Conservation (phyloP, 2,113 vertebrate genomes). For the Typhlomys cinereus region DNA sequence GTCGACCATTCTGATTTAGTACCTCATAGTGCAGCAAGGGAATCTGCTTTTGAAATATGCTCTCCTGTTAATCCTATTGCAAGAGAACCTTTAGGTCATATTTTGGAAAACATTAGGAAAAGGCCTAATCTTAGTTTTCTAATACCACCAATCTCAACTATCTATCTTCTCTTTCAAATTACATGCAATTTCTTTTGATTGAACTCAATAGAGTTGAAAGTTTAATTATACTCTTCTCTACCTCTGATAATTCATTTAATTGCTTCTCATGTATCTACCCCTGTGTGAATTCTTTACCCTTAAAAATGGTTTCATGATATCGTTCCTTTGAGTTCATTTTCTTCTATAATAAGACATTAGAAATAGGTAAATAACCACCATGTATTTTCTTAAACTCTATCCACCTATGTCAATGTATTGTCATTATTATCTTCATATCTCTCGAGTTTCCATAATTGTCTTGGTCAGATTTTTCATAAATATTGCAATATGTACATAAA, state of each 20-base stretch:
- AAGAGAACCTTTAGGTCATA: not conserved
- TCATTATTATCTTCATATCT: constrained; percentile 17
- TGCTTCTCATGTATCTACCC: not conserved
- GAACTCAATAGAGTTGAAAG: not conserved
- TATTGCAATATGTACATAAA: too few species aligned
- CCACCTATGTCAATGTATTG: not conserved
- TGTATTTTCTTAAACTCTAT: not conserved
- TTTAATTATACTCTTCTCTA: not conserved
- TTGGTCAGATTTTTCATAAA: not conserved
- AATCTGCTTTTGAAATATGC: not conserved
- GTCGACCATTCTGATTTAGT: not conserved
- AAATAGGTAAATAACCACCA: not conserved
- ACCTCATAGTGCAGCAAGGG: not conserved
- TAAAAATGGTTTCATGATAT: not conserved
- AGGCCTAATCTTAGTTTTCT: not conserved
- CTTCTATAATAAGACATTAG: not conserved
- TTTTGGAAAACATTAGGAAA: not conserved
- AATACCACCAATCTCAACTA: not conserved
- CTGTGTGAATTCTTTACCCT: not conserved
- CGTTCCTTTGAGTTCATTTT: not conserved
- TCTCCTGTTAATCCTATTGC: not conserved
- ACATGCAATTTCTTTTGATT: not conserved
- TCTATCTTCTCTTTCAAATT: constrained; percentile 5
- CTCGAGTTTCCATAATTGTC: not conserved
- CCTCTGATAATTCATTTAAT: not conserved